These are phyloP conservation scores for Lophotis ruficrista DNA, from an alignment of 2,113 vertebrate genomes.

Conservation along the genomic window DNA sequence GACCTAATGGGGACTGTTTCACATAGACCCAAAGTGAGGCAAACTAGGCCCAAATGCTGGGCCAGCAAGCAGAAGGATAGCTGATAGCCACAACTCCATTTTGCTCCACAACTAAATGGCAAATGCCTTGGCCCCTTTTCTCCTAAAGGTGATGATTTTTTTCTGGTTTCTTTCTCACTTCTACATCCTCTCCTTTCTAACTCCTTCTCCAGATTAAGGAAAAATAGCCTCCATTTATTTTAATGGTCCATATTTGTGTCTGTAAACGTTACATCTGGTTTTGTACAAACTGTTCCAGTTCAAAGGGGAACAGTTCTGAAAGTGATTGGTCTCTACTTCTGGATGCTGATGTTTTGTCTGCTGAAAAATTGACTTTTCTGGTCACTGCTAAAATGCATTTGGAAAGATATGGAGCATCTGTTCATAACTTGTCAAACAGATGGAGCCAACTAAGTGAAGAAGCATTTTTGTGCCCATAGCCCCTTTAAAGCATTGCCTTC, in stretches of 20 bases:
- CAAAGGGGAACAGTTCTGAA: neutral
- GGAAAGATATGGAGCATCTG: conserved; percentile 52
- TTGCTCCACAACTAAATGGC: neutral
- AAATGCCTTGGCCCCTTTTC: neutral
- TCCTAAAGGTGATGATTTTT: neutral
- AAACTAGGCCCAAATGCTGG: neutral
- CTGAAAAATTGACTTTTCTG: conserved; percentile 45
- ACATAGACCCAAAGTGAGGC: neutral
- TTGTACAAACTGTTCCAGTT: conserved; percentile 29
- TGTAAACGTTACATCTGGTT: neutral
- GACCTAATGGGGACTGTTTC: neutral
- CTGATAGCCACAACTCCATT: neutral
- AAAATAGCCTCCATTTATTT: neutral
- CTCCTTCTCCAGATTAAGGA: neutral
- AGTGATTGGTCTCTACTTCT: neutral
- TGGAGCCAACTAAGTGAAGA: conserved; percentile 55
- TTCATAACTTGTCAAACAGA: conserved; percentile 55
- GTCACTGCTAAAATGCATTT: conserved; percentile 44
- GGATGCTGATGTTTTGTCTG: conserved; percentile 45
- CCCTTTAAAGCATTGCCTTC: conserved; percentile 29
- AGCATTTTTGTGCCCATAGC: conserved; percentile 15
- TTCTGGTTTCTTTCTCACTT: neutral
- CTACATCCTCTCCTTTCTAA: neutral
- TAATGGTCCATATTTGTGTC: neutral
- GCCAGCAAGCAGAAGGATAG: neutral